Percentiles rank a stretch among this genome's conserved stretches.
Conservation (phyloP, 2,888 invertebrate genomes). For the Netelia fuscicornis region DNA sequence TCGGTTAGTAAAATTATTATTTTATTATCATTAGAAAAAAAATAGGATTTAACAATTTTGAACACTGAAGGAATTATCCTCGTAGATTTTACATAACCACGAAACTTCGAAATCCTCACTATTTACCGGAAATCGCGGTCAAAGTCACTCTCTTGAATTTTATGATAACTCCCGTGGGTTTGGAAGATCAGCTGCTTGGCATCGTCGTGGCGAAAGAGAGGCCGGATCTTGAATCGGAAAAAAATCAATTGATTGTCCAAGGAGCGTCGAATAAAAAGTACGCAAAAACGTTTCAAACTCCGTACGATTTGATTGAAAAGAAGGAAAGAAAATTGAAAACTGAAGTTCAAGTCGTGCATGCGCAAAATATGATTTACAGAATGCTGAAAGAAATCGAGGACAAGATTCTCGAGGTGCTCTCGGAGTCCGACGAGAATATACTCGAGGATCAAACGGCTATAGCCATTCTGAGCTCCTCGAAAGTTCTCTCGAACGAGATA, state of each 20-base stretch:
- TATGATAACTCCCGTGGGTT: slow-evolving; percentile 95
- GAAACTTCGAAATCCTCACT: slow-evolving; percentile 96
- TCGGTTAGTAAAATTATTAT: slow-evolving; percentile 85
- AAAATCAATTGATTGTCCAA: slow-evolving; percentile 94
- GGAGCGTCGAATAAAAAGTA: slow-evolving; percentile 93
- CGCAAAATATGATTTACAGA: slow-evolving; percentile 81
- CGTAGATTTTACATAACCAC: slow-evolving; percentile 96
- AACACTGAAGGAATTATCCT: slow-evolving; percentile 60
- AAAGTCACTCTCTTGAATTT: slow-evolving; percentile 97
- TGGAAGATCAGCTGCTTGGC: slow-evolving; percentile 95
- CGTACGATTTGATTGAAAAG: neutral
- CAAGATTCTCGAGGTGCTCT: slow-evolving; percentile 93
- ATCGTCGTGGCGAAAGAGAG: slow-evolving; percentile 97
- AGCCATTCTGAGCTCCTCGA: slow-evolving; percentile 93
- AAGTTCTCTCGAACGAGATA: slow-evolving; percentile 95
- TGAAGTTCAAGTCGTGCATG: neutral
- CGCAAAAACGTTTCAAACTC: neutral
- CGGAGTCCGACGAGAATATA: slow-evolving; percentile 91
- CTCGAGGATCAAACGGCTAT: slow-evolving; percentile 97
- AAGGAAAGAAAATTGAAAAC: neutral
- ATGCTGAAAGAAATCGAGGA: slow-evolving; percentile 95
- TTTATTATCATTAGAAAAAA: no score
- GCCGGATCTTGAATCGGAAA: slow-evolving; percentile 96
- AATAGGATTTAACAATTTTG: neutral
- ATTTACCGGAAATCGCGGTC: slow-evolving; percentile 96